Conservation (phyloP, 2,797 vertebrate genomes). For the Tangara arthus region DNA sequence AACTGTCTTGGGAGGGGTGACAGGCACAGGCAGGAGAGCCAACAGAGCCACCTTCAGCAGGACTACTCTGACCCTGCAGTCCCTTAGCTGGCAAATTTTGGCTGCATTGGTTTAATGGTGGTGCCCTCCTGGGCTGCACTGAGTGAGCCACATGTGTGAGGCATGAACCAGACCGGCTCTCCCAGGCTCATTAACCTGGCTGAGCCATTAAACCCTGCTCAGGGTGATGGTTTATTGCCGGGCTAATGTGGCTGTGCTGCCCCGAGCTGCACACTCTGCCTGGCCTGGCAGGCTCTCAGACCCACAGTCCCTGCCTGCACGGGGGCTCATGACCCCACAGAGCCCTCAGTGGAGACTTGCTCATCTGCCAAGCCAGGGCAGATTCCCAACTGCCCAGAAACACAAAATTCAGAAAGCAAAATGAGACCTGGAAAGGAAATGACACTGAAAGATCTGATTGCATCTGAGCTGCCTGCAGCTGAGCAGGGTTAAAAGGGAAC, state of each 20-base stretch:
- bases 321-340: accelerated
- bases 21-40: accelerated
- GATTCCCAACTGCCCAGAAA: not conserved
- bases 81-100: not conserved
- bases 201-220: not conserved
- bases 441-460: not conserved
- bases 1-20: not conserved
- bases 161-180: accelerated
- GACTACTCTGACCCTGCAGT: not conserved
- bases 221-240: not conserved
- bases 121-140: not conserved
- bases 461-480: not conserved
- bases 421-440: not conserved
- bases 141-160: not conserved
- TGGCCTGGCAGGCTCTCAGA: accelerated
- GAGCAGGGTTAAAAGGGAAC: not conserved
- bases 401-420: not conserved
- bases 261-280: accelerated
- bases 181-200: not conserved
- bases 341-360: accelerated
- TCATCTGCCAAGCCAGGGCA: not conserved
- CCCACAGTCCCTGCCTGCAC: accelerated
- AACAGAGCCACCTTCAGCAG: accelerated
- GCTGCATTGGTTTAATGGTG: accelerated
- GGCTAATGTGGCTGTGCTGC: not conserved